These are phyloP conservation scores for Nymphalis polychloros DNA, from an alignment of 2,888 invertebrate genomes.

Conservation along the genomic window DNA sequence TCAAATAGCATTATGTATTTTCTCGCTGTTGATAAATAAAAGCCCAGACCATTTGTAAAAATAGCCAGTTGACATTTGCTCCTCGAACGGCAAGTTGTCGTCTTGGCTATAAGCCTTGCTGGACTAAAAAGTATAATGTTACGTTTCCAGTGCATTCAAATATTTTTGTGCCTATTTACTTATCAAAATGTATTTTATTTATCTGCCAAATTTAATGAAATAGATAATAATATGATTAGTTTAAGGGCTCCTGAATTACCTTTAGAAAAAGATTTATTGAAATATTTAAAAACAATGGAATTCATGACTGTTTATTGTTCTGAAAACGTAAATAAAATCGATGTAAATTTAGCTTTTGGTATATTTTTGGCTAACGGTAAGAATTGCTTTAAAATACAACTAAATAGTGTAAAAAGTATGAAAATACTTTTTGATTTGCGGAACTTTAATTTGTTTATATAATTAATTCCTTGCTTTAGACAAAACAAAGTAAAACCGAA, in stretches of 20 bases:
- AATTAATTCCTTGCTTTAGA: too few relatives aligned
- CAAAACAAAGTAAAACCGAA: too few relatives aligned
- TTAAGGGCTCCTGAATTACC: conserved; percentile 40
- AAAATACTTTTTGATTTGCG: too few relatives aligned
- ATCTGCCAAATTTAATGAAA: conserved; percentile 6
- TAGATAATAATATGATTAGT: too few relatives aligned
- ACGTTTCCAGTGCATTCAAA: not conserved
- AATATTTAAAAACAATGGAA: conserved; percentile 49
- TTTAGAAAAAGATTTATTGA: conserved; percentile 45
- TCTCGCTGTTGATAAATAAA: conserved; percentile 25
- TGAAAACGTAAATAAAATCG: conserved; percentile 47
- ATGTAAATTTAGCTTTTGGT: conserved; percentile 56
- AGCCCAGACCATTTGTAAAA: conserved; percentile 23
- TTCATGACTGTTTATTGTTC: conserved; percentile 46
- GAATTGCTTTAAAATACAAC: not conserved
- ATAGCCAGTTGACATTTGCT: conserved; percentile 24
- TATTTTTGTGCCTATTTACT: conserved; percentile 8
- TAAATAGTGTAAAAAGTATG: not conserved
- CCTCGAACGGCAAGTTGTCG: conserved; percentile 15
- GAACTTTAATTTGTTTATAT: too few relatives aligned
- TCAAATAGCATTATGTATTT: conserved; percentile 10
- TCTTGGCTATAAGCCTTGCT: not conserved
- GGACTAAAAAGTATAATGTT: conserved; percentile 7
- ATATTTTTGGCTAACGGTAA: conserved; percentile 61
- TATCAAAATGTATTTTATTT: not conserved